Evolutionary conservation across 2,888 invertebrate genomes (phyloP).

Genomic region (Meiosimyza decipiens): DNA sequence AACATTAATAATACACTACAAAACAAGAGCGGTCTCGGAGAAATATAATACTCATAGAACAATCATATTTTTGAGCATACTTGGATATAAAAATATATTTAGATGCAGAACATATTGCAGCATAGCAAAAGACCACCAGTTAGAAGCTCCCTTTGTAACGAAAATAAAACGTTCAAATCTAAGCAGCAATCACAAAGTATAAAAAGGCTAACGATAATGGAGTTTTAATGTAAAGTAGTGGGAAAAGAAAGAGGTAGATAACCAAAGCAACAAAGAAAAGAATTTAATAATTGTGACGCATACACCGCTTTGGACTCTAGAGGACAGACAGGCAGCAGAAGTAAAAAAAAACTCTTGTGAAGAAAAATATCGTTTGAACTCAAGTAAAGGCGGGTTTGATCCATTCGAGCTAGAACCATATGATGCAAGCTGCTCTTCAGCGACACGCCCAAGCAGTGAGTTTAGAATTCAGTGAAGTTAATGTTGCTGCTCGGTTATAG

Average conservation of each 20-base stretch:
- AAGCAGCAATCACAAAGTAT: not conserved
- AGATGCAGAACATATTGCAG: too few species aligned
- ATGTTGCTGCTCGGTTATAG: too few species aligned
- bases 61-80: too few species aligned
- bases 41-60: too few species aligned
- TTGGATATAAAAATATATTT: too few species aligned
- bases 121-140: conserved; percentile 6
- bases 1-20: too few species aligned
- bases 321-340: not conserved
- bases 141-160: not conserved
- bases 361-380: too few species aligned
- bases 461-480: not conserved
- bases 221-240: not conserved
- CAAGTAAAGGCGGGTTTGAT: too few species aligned
- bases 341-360: too few species aligned
- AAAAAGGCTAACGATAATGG: not conserved
- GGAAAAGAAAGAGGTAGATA: not conserved
- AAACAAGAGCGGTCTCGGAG: too few species aligned
- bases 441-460: conserved; percentile 9
- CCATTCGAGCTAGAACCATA: not conserved
- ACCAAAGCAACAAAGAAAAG: not conserved
- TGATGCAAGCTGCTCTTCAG: not conserved
- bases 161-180: not conserved
- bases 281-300: conserved; percentile 26
- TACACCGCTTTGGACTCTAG: not conserved